These are phyloP conservation scores for Geopemphigus sp. DNA, from an alignment of 1,140 invertebrate species.

Conservation along the genomic window DNA sequence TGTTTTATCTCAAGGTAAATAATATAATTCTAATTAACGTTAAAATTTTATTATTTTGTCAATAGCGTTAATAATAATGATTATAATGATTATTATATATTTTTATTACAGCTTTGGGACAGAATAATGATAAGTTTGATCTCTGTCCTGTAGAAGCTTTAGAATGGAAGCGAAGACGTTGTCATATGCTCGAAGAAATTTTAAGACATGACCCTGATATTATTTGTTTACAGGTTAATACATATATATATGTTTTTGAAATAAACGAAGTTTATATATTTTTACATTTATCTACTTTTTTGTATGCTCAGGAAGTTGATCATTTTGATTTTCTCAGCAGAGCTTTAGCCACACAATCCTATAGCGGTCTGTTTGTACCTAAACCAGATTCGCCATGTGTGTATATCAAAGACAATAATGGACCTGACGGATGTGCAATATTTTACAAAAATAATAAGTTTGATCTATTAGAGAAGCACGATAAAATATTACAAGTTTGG, in stretches of 20 bases:
- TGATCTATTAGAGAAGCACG: slow-evolving; percentile 62
- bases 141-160: slow-evolving; percentile 69
- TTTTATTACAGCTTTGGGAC: slow-evolving; percentile 63
- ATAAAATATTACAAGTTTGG: slow-evolving; percentile 68
- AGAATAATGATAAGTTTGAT: slow-evolving; percentile 72
- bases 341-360: slow-evolving; percentile 65
- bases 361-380: slow-evolving; percentile 69
- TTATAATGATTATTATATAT: neutral
- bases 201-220: slow-evolving; percentile 68
- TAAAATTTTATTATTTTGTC: neutral
- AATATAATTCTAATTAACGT: neutral
- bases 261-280: neutral
- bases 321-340: slow-evolving; percentile 70
- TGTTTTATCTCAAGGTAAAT: slow-evolving; percentile 70
- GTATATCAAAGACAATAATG: slow-evolving; percentile 70
- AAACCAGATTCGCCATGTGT: slow-evolving; percentile 79
- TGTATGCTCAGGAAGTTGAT: slow-evolving; percentile 67
- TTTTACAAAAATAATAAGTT: slow-evolving; percentile 69
- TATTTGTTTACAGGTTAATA: slow-evolving; percentile 68
- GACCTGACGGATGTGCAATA: slow-evolving; percentile 78
- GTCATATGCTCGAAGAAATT: slow-evolving; percentile 72
- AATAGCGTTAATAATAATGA: neutral
- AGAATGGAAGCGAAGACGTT: slow-evolving; percentile 67
- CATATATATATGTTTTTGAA: neutral
- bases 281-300: slow-evolving; percentile 33